Conservation (phyloP, 2,113 vertebrate species). For the Passer domesticus region DNA sequence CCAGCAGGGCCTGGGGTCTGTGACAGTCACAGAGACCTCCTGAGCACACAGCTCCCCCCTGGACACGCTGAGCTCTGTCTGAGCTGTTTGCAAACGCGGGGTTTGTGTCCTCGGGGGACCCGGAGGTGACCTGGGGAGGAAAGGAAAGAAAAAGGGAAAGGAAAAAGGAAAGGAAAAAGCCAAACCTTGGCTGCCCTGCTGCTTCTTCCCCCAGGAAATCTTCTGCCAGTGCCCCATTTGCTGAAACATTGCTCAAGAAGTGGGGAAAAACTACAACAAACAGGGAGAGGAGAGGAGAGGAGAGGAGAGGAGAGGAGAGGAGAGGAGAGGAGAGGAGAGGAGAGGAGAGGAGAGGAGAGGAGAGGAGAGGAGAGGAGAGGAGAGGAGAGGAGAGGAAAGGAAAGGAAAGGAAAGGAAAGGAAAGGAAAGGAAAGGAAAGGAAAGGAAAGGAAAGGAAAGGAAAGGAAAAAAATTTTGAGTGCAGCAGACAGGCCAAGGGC, state of each 20-base stretch:
- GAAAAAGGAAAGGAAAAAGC: no score
- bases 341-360: no score
- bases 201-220: no score
- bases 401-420: background rate
- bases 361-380: background rate
- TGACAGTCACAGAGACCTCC: background rate
- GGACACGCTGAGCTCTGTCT: accelerated
- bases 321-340: background rate
- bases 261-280: no score
- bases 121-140: background rate
- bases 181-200: no score
- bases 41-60: background rate
- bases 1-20: background rate
- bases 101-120: background rate
- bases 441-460: background rate
- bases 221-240: no score
- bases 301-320: background rate
- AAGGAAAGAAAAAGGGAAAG: no score
- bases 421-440: no score
- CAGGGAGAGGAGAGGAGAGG: no score
- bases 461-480: background rate
- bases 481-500: background rate
- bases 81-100: accelerated
- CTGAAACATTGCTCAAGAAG: no score
- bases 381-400: background rate